Conservation (phyloP, 2,888 invertebrate species). For the Epistrophe grossulariae region DNA sequence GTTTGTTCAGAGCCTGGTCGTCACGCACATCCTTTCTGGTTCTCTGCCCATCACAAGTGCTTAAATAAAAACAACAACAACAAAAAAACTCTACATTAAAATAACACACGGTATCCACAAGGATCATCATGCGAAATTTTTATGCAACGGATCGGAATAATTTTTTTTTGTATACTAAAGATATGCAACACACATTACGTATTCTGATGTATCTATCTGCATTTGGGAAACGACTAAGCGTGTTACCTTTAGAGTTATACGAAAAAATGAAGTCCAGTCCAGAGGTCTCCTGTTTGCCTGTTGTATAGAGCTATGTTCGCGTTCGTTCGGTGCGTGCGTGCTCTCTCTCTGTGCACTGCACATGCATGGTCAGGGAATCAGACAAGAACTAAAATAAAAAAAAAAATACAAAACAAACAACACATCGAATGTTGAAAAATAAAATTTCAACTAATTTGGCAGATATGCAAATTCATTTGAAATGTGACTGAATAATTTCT, state of each 20-base stretch:
- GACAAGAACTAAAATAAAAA: conserved; percentile 52
- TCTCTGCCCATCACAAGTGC: conserved; percentile 69
- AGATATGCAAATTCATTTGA: conserved; percentile 70
- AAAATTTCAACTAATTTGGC: conserved; percentile 71
- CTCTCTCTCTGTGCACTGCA: conserved; percentile 32
- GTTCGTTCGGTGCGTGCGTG: conserved; percentile 53
- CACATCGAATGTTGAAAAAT: conserved; percentile 51
- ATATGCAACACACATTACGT: conserved; percentile 77
- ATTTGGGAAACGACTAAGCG: conserved; percentile 68
- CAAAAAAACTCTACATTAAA: conserved; percentile 15
- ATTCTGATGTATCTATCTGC: conserved; percentile 76
- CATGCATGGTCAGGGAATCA: conserved; percentile 67
- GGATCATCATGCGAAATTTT: conserved; percentile 73
- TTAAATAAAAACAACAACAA: conserved; percentile 33
- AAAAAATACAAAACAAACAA: conserved; percentile 9
- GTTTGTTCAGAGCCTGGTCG: conserved; percentile 79
- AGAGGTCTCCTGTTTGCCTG: conserved; percentile 8
- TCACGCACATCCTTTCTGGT: conserved; percentile 77
- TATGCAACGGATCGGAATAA: conserved; percentile 43
- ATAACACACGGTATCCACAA: conserved; percentile 65
- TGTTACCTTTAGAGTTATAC: conserved; percentile 59
- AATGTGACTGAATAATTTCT: conserved; percentile 59
- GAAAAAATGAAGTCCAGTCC: conserved; percentile 49
- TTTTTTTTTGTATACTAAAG: conserved; percentile 57
- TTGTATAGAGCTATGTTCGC: not conserved